Evolutionary conservation across 2,888 invertebrate genomes (phyloP), one percentile per base, ranked within the genome.

Genomic region (Epistrophella euchroma): DNA sequence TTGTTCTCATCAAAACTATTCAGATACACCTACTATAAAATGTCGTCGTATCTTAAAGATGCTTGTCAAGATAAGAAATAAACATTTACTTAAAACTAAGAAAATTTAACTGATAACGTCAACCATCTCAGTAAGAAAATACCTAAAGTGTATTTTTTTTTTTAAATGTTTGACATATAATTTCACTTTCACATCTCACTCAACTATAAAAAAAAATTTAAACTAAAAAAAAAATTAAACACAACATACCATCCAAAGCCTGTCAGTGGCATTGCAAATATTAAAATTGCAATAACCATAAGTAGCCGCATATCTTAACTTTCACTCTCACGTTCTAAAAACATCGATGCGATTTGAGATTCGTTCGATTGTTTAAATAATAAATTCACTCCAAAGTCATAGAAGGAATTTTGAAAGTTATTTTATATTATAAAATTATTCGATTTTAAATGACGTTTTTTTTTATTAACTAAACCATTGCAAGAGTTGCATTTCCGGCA

Each of bases 261-360:
- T 93, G 96, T 96, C 94, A 96, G 96, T 94, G 97, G 97, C 94
- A 96, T 96, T 94, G 97, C 95, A 93, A 97, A 95, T 94, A 96
- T 95, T 93, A 97, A 94, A 93, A 96, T 96, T 93, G 96, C 95
- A 93, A 96, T 95, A 94, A 96, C 95, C 93, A 96, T 94, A 93
- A 96, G 95, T 93, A 96, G 94, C 94, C 95, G 95, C 95, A 96
- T 95, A 92, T 91, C 92, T 91, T 47, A 86, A 56, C 88, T 82
- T 77, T 86, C 86, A 70, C 86, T 82, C 86, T 37, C 62, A 74
- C 82, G 86, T 81, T 82, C 82, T 81, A 86, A n/a, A n/a, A n/a
- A 77, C 86, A 86, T 86, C 86, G 81, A 86, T 86, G 80, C 72
- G 80, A 70, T 64, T 77, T 68, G 64, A 58, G 72, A 84, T 79